Percentiles rank a stretch among this genome's conserved stretches.
Evolutionary conservation across 2,797 vertebrate species (phyloP).

Genomic region (Chiloscyllium punctatum): DNA sequence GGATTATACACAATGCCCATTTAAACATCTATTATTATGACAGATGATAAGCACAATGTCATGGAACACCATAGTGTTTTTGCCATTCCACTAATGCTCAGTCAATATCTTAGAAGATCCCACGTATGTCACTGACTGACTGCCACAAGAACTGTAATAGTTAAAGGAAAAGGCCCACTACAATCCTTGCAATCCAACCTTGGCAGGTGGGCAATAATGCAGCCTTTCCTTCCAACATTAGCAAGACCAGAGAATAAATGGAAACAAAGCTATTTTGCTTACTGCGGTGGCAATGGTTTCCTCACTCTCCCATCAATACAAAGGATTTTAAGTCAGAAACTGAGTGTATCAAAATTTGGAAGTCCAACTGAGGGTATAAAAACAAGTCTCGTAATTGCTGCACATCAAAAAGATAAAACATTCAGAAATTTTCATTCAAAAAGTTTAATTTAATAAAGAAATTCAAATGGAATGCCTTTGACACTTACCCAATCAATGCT

Average conservation of each 20-base stretch:
- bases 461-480: conserved; percentile 23
- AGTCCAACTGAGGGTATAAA: background rate
- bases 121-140: no score
- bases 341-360: background rate
- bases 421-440: background rate
- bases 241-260: background rate
- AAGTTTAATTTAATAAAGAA: conserved; percentile 31
- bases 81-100: background rate
- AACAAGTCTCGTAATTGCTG: background rate
- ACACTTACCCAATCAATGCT: conserved; percentile 11
- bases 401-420: background rate
- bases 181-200: background rate
- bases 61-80: background rate
- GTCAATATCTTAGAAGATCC: background rate
- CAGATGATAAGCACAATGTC: background rate
- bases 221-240: background rate
- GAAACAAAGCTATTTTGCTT: background rate
- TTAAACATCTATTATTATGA: background rate
- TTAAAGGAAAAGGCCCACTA: background rate
- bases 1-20: no score
- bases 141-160: background rate
- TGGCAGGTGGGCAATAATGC: background rate
- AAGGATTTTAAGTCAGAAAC: background rate
- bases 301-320: background rate
- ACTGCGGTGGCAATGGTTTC: background rate